A percentile compares a stretch with the other conserved stretches of the same genome.
phyloP scores from a whole-genome alignment of 2,888 invertebrate species.

The Nymphalis c-album region DNA sequence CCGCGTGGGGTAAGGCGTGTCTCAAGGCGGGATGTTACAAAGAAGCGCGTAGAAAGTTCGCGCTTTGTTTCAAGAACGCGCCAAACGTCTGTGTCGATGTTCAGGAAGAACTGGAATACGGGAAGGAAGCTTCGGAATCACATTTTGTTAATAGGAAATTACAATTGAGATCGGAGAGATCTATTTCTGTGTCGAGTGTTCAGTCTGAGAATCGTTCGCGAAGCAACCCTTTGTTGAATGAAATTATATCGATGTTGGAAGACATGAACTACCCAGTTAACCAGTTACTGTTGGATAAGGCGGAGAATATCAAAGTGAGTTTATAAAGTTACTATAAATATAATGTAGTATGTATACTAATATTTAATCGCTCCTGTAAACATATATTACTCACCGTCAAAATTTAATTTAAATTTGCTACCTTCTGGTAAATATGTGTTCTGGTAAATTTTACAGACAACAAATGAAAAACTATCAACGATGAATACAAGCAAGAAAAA shows the following conservation, averaged over 20 bases:
- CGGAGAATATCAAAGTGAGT: conserved; percentile 70
- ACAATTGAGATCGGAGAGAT: conserved; percentile 58
- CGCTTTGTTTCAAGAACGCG: conserved; percentile 70
- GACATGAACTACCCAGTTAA: conserved; percentile 80
- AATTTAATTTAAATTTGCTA: too few species aligned
- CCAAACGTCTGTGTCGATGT: conserved; percentile 60
- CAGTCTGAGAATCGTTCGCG: conserved; percentile 77
- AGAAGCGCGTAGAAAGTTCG: conserved; percentile 88
- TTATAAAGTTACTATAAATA: neutral
- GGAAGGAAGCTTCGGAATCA: conserved; percentile 65
- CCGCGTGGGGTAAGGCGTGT: conserved; percentile 93
- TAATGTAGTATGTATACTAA: neutral
- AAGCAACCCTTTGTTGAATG: conserved; percentile 84
- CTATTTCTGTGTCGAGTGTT: conserved; percentile 59
- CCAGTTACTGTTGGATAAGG: conserved; percentile 71
- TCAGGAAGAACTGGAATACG: conserved; percentile 67
- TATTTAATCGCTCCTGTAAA: neutral
- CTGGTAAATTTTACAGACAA: conserved; percentile 57
- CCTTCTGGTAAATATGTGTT: neutral
- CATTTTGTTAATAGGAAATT: conserved; percentile 59
- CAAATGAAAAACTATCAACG: conserved; percentile 69
- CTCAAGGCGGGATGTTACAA: conserved; percentile 89
- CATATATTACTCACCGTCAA: too few species aligned
- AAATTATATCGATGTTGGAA: conserved; percentile 86
- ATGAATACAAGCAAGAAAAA: conserved; percentile 74